Percentiles rank a stretch among this genome's conserved stretches.
These are phyloP conservation scores for Pseudonaja textilis DNA, from an alignment of 2,113 vertebrate genomes.

Conservation along the genomic window DNA sequence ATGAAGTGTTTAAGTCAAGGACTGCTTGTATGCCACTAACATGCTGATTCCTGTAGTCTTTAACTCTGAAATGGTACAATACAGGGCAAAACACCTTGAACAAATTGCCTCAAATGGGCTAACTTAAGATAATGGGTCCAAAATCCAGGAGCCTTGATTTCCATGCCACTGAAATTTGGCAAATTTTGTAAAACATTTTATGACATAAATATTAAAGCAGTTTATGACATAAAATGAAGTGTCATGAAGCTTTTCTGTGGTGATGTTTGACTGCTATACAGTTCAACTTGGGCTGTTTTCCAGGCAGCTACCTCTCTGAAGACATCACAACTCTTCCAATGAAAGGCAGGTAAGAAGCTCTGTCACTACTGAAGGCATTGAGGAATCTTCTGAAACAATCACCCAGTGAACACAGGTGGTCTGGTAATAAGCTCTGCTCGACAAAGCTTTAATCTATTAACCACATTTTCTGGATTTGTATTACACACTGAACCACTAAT, in stretches of 20 bases:
- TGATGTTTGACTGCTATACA: neutral
- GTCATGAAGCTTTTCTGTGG: neutral
- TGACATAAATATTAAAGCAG: neutral
- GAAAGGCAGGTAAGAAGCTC: no score
- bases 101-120: neutral
- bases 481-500: neutral
- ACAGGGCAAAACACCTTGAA: neutral
- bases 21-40: no score
- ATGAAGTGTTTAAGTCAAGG: no score
- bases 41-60: neutral
- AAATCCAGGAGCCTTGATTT: neutral
- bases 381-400: neutral
- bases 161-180: neutral
- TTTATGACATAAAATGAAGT: neutral
- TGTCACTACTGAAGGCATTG: no score
- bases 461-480: neutral
- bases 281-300: neutral
- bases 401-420: neutral
- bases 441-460: neutral
- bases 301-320: no score
- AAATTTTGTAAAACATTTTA: neutral
- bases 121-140: neutral
- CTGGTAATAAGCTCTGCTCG: neutral
- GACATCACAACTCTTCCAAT: no score
- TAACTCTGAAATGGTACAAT: neutral